Evolutionary conservation across 2,888 invertebrate genomes (phyloP).

Genomic region (Polydrusus pterygomalis): DNA sequence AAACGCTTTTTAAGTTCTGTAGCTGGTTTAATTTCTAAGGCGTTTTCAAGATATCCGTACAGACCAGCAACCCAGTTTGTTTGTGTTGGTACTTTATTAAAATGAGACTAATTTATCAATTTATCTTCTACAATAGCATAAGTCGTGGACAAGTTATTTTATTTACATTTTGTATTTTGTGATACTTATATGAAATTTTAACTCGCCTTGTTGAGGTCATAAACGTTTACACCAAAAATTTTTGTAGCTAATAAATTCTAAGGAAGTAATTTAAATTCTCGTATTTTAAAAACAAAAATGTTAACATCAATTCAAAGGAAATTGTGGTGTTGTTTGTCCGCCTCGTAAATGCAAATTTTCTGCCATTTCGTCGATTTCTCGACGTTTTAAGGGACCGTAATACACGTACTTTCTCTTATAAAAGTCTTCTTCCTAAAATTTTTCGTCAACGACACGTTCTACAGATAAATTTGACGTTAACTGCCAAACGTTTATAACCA

Average conservation of each 20-base stretch:
- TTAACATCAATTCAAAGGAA: slow-evolving; percentile 26
- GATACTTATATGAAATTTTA: too few relatives aligned
- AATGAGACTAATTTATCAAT: too few relatives aligned
- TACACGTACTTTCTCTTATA: slow-evolving; percentile 46
- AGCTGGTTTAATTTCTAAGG: too few relatives aligned
- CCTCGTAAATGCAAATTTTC: slow-evolving; percentile 51
- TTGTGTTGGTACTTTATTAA: too few relatives aligned
- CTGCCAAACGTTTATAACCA: slow-evolving; percentile 51
- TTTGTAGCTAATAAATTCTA: slow-evolving; percentile 13
- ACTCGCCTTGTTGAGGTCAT: background rate
- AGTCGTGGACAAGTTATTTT: too few relatives aligned
- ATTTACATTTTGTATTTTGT: too few relatives aligned
- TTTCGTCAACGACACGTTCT: slow-evolving; percentile 45
- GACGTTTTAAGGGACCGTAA: slow-evolving; percentile 44
- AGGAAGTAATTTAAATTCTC: slow-evolving; percentile 16
- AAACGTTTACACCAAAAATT: background rate
- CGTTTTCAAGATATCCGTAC: too few relatives aligned
- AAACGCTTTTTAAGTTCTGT: too few relatives aligned
- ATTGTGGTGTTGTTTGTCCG: slow-evolving; percentile 48
- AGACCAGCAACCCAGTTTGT: too few relatives aligned
- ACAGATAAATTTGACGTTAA: slow-evolving; percentile 51
- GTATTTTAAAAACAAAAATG: slow-evolving; percentile 39
- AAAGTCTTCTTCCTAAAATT: slow-evolving; percentile 31
- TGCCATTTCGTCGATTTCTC: slow-evolving; percentile 43
- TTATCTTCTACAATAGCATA: too few relatives aligned